phyloP scores from a whole-genome alignment of 2,113 vertebrate species.

The Enhydra lutris region DNA sequence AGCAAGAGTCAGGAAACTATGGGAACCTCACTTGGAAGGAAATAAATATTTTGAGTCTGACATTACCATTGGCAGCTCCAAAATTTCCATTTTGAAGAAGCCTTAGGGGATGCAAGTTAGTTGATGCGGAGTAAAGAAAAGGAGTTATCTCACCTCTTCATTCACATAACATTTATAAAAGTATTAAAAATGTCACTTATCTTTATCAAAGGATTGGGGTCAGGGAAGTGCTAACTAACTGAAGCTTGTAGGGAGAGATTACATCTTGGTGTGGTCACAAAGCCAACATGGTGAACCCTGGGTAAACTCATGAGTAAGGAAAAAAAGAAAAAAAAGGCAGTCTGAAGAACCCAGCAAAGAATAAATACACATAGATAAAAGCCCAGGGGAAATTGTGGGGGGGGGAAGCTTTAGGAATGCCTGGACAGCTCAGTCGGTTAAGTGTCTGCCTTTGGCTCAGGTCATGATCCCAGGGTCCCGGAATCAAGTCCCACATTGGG shows the following conservation, averaged over 20 bases:
- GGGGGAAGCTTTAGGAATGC: too few species aligned
- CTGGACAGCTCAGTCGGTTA: too few species aligned
- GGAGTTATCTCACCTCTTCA: background rate
- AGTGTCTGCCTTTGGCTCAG: too few species aligned
- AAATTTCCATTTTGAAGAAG: background rate
- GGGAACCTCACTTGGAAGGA: background rate
- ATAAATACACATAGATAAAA: background rate
- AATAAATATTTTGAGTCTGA: background rate
- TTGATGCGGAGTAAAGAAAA: background rate
- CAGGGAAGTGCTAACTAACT: background rate
- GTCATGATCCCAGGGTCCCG: too few species aligned
- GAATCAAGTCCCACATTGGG: too few species aligned
- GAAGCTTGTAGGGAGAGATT: background rate
- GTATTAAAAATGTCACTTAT: slow-evolving; percentile 5
- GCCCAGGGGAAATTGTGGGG: background rate
- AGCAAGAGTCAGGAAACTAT: background rate
- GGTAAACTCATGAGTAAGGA: background rate
- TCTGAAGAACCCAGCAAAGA: background rate
- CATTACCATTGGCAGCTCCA: background rate
- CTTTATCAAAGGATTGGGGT: background rate
- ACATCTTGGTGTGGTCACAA: background rate
- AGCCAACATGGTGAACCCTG: background rate
- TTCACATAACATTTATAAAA: background rate
- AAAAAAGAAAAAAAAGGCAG: background rate
- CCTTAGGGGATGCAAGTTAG: background rate